phyloP scores from a whole-genome alignment of 2,113 vertebrate species.

The Epinephelus lanceolatus region DNA sequence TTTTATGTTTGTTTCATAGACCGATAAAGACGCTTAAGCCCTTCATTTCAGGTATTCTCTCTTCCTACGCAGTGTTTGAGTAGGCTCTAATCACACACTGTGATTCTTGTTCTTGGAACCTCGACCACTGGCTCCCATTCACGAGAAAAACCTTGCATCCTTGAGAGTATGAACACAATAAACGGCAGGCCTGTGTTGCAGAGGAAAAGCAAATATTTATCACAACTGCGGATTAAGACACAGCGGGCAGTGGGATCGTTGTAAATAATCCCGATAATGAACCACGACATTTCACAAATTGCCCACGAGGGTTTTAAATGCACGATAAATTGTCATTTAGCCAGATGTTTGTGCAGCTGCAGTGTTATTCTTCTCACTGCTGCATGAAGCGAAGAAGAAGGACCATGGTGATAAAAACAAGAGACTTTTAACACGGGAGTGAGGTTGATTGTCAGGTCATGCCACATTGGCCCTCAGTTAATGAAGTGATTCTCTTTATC shows the following conservation, averaged over 20 bases:
- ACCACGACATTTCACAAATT: not conserved
- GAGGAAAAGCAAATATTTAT: slow-evolving; percentile 7
- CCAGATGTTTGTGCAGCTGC: slow-evolving; percentile 15
- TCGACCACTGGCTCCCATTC: slow-evolving; percentile 53
- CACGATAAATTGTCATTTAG: not conserved
- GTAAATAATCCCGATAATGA: not conserved
- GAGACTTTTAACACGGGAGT: slow-evolving; percentile 34
- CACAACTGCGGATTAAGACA: slow-evolving; percentile 15
- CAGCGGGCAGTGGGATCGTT: not conserved
- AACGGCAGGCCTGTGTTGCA: slow-evolving; percentile 18
- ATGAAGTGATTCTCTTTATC: slow-evolving; percentile 67
- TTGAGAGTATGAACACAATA: slow-evolving; percentile 30
- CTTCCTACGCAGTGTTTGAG: slow-evolving; percentile 68
- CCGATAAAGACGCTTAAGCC: slow-evolving; percentile 76
- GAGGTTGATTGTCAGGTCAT: slow-evolving; percentile 53
- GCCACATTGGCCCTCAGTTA: slow-evolving; percentile 61
- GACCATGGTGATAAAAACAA: slow-evolving; percentile 20
- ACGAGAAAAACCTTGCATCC: slow-evolving; percentile 44
- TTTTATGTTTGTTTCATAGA: slow-evolving; percentile 67
- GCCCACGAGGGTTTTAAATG: not conserved
- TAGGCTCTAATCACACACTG: slow-evolving; percentile 73
- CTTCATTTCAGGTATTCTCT: slow-evolving; percentile 71
- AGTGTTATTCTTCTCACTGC: not conserved
- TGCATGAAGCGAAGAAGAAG: not conserved
- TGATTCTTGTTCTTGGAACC: slow-evolving; percentile 60